Evolutionary conservation across 2,797 vertebrate species (phyloP).

Genomic region (Silurus lanzhouensis): DNA sequence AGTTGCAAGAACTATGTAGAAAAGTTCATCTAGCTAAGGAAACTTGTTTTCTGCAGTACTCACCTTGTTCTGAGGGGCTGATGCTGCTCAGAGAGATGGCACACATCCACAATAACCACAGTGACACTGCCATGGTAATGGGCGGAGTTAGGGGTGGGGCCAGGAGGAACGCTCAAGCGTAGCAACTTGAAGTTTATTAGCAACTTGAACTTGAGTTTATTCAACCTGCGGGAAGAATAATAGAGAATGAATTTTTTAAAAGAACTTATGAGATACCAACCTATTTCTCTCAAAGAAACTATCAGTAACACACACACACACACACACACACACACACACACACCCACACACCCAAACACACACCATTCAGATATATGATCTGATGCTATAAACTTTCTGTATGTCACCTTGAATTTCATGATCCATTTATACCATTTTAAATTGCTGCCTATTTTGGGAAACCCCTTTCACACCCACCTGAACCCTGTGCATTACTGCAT

Average conservation of each 20-base stretch:
- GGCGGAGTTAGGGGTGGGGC: conserved; percentile 34
- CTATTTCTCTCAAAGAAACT: conserved; percentile 64
- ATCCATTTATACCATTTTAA: neutral
- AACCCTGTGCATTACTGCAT: neutral
- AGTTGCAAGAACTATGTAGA: no score
- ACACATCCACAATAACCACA: conserved; percentile 75
- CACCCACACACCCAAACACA: conserved; percentile 26
- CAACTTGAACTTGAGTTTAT: no score
- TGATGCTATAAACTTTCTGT: neutral
- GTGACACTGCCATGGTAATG: conserved; percentile 71
- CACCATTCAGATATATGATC: neutral
- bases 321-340: conserved; percentile 14
- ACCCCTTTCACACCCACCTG: neutral
- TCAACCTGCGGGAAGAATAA: conserved; percentile 47
- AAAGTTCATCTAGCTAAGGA: neutral
- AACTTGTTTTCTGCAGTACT: conserved; percentile 35
- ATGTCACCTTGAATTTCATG: conserved; percentile 1
- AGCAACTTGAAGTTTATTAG: conserved; percentile 43
- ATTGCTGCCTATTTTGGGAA: neutral
- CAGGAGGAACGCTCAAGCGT: conserved; percentile 65
- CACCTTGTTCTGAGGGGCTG: conserved; percentile 75
- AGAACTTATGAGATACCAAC: conserved; percentile 63
- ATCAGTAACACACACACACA: conserved; percentile 21
- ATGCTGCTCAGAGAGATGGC: conserved; percentile 69
- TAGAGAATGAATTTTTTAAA: conserved; percentile 44